Base-by-base conservation (phyloP, 1,140 invertebrate species). In the Drosophila kanapiae region DNA sequence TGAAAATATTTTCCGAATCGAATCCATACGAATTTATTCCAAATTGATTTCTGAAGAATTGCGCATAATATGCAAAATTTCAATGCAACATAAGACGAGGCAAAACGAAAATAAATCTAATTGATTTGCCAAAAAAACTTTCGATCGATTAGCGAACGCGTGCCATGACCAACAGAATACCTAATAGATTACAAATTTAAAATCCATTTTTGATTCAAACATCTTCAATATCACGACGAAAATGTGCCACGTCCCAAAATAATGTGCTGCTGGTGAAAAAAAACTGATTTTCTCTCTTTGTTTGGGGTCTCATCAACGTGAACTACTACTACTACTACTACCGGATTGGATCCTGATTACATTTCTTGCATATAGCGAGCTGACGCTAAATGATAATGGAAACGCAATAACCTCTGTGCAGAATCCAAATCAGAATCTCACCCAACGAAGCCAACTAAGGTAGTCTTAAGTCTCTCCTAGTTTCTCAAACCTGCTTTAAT, bases 311-410 rank as follows among this genome's bases (percentile, higher is more conserved):
- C 38, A 35, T 38, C 48, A 40, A 45, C 48, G 51, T 49, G 16
- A 49, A 58, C 48, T 38, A 49, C 58, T 47, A 62, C 68, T 33
- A 51, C 70, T 35, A 74, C 48, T n/a, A 11, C 23, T 65, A 60
- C 45, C 86, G 83, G 83, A 82, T 69, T 23, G 58, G 43, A 62
- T 68, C n/a, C 48, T 48, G 60, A 38, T 56, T 38, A 38, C 48
- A 49, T 23, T 31, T 40, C 69, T 49, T 71, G 67, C 48, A 38
- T 14, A 72, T 48, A 91, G 91, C 68, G 91, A 91, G 78, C 76
- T 92, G 91, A 92, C 91, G 10, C 75, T 92, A 42, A 87, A 85
- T 63, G 91, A 92, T 67, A 91, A 78, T 78, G 91, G 86, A 67
- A 76, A 69, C 65, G 71, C 91, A 23, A 82, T 86, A 77, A 85